These are phyloP conservation scores for Thera britannica DNA, from an alignment of 2,888 invertebrate genomes.

Conservation along the genomic window DNA sequence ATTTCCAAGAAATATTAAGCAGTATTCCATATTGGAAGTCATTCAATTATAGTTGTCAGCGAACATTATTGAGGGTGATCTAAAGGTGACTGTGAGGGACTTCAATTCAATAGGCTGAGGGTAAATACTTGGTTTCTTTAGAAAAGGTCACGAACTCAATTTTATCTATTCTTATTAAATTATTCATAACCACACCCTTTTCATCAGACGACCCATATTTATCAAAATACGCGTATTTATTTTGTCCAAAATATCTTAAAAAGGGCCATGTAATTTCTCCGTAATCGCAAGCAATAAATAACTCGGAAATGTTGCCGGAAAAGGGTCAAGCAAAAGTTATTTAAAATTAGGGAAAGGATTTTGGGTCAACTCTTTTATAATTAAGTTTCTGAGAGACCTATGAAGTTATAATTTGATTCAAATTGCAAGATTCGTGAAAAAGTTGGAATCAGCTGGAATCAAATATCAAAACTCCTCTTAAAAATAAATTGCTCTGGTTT, in stretches of 20 bases:
- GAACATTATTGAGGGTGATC: neutral
- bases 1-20: too few relatives aligned
- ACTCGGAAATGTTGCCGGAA: conserved; percentile 38
- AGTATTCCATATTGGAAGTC: too few relatives aligned
- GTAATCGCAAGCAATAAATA: conserved; percentile 41
- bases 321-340: conserved; percentile 47
- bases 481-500: neutral
- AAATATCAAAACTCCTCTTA: conserved; percentile 1
- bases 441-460: conserved; percentile 20
- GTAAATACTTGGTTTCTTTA: neutral
- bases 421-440: conserved; percentile 22
- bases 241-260: conserved; percentile 20
- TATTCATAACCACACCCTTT: conserved; percentile 27
- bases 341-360: conserved; percentile 40
- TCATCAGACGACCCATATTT: conserved; percentile 20
- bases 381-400: conserved; percentile 42
- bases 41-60: too few relatives aligned
- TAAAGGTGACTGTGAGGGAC: neutral
- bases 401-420: conserved; percentile 33
- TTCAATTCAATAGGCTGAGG: neutral
- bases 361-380: conserved; percentile 47
- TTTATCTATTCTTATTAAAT: conserved; percentile 10
- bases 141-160: conserved; percentile 12
- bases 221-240: conserved; percentile 26
- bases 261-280: conserved; percentile 20